Evolutionary conservation across 92 coral and sea anemone species (phyloP), one percentile per base, ranked within the genome.

Genomic region (Epizoanthus rinbou): DNA sequence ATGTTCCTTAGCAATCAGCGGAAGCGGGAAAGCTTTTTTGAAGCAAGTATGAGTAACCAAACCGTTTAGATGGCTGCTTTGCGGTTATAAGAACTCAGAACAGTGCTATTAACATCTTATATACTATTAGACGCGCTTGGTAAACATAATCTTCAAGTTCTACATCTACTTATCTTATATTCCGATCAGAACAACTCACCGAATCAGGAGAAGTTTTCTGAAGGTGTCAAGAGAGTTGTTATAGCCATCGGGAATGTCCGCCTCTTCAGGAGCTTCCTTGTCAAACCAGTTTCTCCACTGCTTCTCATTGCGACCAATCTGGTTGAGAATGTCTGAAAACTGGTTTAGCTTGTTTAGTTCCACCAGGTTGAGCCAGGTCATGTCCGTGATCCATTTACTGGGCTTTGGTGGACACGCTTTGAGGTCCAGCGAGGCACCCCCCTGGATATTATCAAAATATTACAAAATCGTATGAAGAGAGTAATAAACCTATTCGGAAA

Each of bases 211-310:
- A 52, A 95, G 95, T 89, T 94, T 92, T 64, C 98, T 91, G 83
- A 95, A 95, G 5, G 98, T 95, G 79, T 95, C 98, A 57, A 95
- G 69, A 5, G 98, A 95, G 88, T 91, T 93, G 74, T 96, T 95
- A 81, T 95, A 95, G 22, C 98, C 98, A 88, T 95, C 98, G 4
- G 98, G 98, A 22, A 93, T 93, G 63, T 93, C 98, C 0, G 98
- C 95, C 35, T 90, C 98, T 73, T 95, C 98, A 0, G 98, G 98
- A 3, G 95, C 95, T 28, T 95, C 98, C 84, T 93, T 95, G 74
- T 95, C 98, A 74, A 95, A 95, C 98, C 98, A 95, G 85, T 87
- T 88, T 88, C 92, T 91, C 98, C 98, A 95, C 69, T 92, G 98
- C 74, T 95, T 95, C 89, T 95, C 98, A 70, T 95, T 95, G 17